These are phyloP conservation scores for Acrossocheilus fasciatus DNA, from an alignment of 2,797 vertebrate species.

Conservation along the genomic window DNA sequence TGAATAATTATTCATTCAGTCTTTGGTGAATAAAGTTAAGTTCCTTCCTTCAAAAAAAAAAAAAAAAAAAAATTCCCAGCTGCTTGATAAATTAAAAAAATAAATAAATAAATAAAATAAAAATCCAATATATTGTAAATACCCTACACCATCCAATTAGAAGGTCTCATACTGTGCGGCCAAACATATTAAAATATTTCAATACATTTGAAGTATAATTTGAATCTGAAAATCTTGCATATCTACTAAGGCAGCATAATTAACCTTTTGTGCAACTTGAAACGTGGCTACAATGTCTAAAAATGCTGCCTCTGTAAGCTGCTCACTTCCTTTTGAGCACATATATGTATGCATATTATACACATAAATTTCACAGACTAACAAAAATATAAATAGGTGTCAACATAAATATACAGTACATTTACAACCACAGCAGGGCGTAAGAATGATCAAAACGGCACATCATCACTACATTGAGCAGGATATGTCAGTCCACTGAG, in stretches of 20 bases:
- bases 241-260: background rate
- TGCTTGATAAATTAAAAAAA: background rate
- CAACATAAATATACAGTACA: slow-evolving; percentile 13
- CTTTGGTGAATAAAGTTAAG: background rate
- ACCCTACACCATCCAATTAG: background rate
- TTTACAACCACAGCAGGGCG: background rate
- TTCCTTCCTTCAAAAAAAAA: too few relatives aligned
- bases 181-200: background rate
- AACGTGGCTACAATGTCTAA: background rate
- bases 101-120: too few relatives aligned
- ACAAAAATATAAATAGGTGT: background rate
- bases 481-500: slow-evolving; percentile 22
- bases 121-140: background rate
- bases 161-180: background rate
- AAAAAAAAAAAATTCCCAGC: background rate
- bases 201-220: background rate
- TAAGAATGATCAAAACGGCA: slow-evolving; percentile 13
- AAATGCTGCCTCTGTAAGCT: background rate
- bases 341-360: too few relatives aligned
- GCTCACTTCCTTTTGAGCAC: slow-evolving; percentile 1
- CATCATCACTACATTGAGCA: background rate
- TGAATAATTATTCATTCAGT: background rate
- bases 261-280: background rate
- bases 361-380: background rate
- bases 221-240: background rate